Evolutionary conservation across 2,113 vertebrate genomes (phyloP).

Genomic region (Hippopotamus amphibius): DNA sequence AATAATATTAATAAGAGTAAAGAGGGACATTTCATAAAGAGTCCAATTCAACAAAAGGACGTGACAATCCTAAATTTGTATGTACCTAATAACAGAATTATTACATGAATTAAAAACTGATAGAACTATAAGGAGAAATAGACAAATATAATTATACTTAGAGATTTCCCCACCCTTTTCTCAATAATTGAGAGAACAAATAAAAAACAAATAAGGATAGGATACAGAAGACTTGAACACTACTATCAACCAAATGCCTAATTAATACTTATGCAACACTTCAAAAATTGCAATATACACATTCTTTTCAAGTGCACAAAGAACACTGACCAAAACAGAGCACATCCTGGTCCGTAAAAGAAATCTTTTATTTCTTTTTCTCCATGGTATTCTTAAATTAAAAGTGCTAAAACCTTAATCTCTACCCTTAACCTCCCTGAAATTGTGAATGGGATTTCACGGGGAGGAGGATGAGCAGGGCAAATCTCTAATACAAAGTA

Average conservation of each 20-base stretch:
- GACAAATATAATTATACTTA: slow-evolving; percentile 26
- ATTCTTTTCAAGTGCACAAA: slow-evolving; percentile 24
- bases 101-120: slow-evolving; percentile 42
- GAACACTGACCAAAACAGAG: background rate
- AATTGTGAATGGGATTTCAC: background rate
- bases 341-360: background rate
- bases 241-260: background rate
- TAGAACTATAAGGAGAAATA: slow-evolving; percentile 13
- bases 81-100: slow-evolving; percentile 30
- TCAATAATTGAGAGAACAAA: slow-evolving; percentile 14
- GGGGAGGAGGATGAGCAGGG: background rate
- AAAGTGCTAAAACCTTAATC: background rate
- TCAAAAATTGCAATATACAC: background rate
- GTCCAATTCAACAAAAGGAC: slow-evolving; percentile 29
- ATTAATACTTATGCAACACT: background rate
- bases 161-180: background rate
- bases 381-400: background rate
- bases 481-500: background rate
- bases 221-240: background rate
- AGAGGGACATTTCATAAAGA: slow-evolving; percentile 49
- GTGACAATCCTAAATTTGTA: slow-evolving; percentile 13
- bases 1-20: slow-evolving; percentile 47
- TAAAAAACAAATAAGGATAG: background rate
- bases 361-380: slow-evolving; percentile 26
- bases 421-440: background rate